These are phyloP conservation scores for Spisula solida DNA, from an alignment of 2,888 invertebrate genomes.

Conservation along the genomic window DNA sequence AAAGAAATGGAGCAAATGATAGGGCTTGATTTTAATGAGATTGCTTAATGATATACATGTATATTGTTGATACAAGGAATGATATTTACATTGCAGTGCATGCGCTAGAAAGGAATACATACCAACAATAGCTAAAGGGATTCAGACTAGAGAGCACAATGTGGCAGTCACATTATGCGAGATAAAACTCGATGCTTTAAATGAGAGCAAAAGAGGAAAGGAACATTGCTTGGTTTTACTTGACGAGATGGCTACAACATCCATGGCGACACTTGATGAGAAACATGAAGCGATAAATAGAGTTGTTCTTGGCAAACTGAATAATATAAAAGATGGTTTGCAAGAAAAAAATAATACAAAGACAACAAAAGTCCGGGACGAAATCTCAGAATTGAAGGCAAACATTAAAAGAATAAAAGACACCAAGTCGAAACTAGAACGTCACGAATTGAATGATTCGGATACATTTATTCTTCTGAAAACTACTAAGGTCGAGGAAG, in stretches of 20 bases:
- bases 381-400: background rate
- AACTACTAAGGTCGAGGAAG: background rate
- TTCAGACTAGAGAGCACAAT: background rate
- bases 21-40: too few relatives aligned
- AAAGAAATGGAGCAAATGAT: too few relatives aligned
- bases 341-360: background rate
- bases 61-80: too few relatives aligned
- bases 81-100: background rate
- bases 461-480: constrained; percentile 26
- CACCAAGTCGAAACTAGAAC: background rate
- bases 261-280: background rate
- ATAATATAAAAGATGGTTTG: background rate
- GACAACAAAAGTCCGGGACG: background rate
- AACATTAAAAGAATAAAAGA: background rate
- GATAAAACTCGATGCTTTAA: background rate
- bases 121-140: background rate
- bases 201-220: background rate
- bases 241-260: background rate
- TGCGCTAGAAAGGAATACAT: background rate
- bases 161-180: background rate
- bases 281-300: background rate
- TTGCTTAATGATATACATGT: too few relatives aligned
- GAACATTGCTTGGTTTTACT: background rate
- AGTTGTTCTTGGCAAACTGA: background rate
- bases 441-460: background rate